These are phyloP conservation scores for Acanthurus leucopareius DNA, from an alignment of 2,797 vertebrate species.

Conservation along the genomic window DNA sequence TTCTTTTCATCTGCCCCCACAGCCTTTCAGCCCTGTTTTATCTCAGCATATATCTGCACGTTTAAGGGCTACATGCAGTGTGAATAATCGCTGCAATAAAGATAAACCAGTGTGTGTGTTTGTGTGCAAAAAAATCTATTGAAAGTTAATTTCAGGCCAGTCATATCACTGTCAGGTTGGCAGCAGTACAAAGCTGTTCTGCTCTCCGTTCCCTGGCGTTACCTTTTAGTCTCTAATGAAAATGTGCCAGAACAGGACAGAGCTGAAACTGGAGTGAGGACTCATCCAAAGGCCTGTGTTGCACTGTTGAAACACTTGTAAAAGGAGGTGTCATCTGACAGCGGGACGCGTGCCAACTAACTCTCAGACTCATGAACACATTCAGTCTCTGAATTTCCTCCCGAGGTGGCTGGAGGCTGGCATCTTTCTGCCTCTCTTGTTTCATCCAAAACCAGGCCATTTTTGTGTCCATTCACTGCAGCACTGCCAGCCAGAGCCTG, in stretches of 20 bases:
- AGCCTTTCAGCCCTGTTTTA: conserved; percentile 15
- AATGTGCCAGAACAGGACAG: conserved; percentile 61
- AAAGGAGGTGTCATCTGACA: conserved; percentile 56
- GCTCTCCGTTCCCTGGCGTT: conserved; percentile 64
- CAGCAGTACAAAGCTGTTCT: conserved; percentile 73
- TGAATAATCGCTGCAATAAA: conserved; percentile 31
- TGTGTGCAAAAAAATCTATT: conserved; percentile 29
- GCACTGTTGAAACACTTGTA: conserved; percentile 62
- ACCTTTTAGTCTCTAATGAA: conserved; percentile 63
- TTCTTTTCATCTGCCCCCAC: conserved; percentile 41
- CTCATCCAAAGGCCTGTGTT: conserved; percentile 59
- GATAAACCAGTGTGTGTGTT: conserved; percentile 14
- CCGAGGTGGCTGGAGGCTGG: conserved; percentile 54
- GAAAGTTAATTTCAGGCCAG: conserved; percentile 59
- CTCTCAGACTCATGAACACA: conserved; percentile 46
- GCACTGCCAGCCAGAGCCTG: conserved; percentile 54
- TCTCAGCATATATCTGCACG: conserved; percentile 14
- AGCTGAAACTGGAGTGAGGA: conserved; percentile 64
- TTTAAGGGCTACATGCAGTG: neutral
- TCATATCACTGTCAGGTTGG: conserved; percentile 65
- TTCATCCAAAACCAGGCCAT: conserved; percentile 65
- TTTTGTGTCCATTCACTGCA: conserved; percentile 61
- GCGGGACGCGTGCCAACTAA: conserved; percentile 58
- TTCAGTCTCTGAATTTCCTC: conserved; percentile 71
- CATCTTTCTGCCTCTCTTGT: conserved; percentile 67